Evolutionary conservation across 2,113 vertebrate genomes (phyloP), one percentile per base, ranked within the genome.

Genomic region (Pterocles burchelli): DNA sequence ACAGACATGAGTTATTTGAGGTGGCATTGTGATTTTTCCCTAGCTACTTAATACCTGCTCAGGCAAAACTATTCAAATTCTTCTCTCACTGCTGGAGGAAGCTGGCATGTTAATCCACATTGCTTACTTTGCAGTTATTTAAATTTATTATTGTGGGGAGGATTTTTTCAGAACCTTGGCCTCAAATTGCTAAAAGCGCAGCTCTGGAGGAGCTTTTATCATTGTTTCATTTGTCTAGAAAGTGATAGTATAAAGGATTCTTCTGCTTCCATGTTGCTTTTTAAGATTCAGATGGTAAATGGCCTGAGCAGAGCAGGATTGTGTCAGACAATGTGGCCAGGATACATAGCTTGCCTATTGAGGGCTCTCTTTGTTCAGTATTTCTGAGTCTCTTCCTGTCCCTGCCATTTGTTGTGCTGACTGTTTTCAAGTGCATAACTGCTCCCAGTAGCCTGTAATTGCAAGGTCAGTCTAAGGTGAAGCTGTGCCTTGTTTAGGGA

Each of bases 361-460:
- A 90, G 88, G 70, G 57, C 91, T 87, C 28, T 19, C 63, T 46
- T 76, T 0, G 3, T 62, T 62, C 78, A 63, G 36, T 13, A 18
- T 55, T 61, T 71, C 81, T 36, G 22, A 79, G 57, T 76, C 65
- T 85, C 86, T 84, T 65, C 48, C 43, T 62, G n/a, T 82, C 59
- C 49, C 29, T 85, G 83, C 67, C 49, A 5, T 90, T 81, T 93
- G 67, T 77, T 66, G 67, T 66, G 48, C 43, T 78, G 93, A 71
- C 73, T 88, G 46, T 93, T 91, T 95, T 75, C 76, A 74, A 85
- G 90, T 34, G 83, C 70, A 31, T 95, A 88, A 91, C 65, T 88
- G 74, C 95, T 96, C 88, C 96, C 93, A 62, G 76, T 90, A 96
- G 95, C 70, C 95, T 93, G 77, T 96, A 97, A 97, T 95, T 97